Conservation (phyloP, 2,888 invertebrate species). For the Athripsodes cinereus region DNA sequence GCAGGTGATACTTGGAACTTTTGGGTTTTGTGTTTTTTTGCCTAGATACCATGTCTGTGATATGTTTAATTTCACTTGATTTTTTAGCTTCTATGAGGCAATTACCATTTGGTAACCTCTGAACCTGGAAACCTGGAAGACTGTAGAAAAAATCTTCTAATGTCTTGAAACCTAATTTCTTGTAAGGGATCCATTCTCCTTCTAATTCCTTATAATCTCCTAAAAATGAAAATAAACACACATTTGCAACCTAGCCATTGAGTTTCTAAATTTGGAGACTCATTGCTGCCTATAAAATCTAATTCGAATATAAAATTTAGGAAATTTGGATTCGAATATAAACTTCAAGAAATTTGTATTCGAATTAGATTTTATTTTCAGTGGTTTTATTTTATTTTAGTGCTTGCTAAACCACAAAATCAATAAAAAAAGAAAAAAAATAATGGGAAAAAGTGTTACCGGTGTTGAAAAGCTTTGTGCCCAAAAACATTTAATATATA, state of each 20-base stretch:
- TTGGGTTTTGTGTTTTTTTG: conserved; percentile 33
- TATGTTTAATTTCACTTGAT: conserved; percentile 54
- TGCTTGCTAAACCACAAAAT: too few relatives aligned
- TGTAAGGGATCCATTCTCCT: conserved; percentile 58
- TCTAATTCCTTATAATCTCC: conserved; percentile 59
- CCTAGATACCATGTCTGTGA: conserved; percentile 47
- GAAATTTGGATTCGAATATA: too few relatives aligned
- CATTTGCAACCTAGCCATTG: neutral
- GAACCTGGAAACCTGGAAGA: conserved; percentile 52
- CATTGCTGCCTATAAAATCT: too few relatives aligned
- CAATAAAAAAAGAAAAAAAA: too few relatives aligned
- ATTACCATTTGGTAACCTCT: conserved; percentile 46
- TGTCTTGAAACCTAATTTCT: conserved; percentile 51
- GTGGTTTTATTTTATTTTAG: too few relatives aligned
- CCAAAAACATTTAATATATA: too few relatives aligned
- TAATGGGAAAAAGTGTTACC: too few relatives aligned
- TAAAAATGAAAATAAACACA: conserved; percentile 31
- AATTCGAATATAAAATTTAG: too few relatives aligned
- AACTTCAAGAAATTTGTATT: too few relatives aligned
- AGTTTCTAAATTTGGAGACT: neutral
- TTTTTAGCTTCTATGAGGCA: conserved; percentile 53
- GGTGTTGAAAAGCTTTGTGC: too few relatives aligned
- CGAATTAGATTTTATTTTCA: too few relatives aligned
- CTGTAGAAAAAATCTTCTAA: conserved; percentile 55
- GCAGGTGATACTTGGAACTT: conserved; percentile 21